These are phyloP conservation scores for Cylindroiulus punctatus DNA, from an alignment of 2,888 invertebrate species.

Conservation along the genomic window DNA sequence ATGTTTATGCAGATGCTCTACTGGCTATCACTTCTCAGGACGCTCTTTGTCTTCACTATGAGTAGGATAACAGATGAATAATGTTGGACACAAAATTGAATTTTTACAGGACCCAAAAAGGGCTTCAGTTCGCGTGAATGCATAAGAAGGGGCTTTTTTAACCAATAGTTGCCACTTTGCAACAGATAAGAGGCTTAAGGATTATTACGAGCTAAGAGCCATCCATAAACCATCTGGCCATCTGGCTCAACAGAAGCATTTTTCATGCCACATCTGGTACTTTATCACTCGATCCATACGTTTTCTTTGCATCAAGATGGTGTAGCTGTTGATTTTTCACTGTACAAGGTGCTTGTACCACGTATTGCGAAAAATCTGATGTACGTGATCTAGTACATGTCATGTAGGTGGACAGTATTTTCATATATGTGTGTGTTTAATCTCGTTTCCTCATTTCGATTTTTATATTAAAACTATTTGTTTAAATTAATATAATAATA, in stretches of 20 bases:
- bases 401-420: too few relatives aligned
- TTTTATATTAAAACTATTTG: too few relatives aligned
- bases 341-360: too few relatives aligned
- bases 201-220: slow-evolving; percentile 40
- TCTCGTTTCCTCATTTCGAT: too few relatives aligned
- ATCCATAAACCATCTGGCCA: slow-evolving; percentile 11
- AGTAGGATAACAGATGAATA: not conserved
- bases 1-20: slow-evolving; percentile 23
- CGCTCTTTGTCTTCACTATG: not conserved
- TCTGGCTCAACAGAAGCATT: slow-evolving; percentile 31
- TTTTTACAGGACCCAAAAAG: slow-evolving; percentile 22
- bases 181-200: slow-evolving; percentile 50
- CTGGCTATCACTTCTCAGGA: not conserved
- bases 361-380: too few relatives aligned
- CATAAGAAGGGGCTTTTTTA: slow-evolving; percentile 14
- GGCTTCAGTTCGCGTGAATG: slow-evolving; percentile 6
- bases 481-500: too few relatives aligned
- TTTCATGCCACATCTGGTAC: slow-evolving; percentile 16
- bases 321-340: too few relatives aligned
- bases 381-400: too few relatives aligned
- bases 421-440: too few relatives aligned
- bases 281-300: not conserved
- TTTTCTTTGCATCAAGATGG: too few relatives aligned
- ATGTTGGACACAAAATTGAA: not conserved
- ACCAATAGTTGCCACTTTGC: slow-evolving; percentile 24